Base-by-base conservation (phyloP, 2,113 vertebrate genomes). In the Chlorodrepanis virens region DNA sequence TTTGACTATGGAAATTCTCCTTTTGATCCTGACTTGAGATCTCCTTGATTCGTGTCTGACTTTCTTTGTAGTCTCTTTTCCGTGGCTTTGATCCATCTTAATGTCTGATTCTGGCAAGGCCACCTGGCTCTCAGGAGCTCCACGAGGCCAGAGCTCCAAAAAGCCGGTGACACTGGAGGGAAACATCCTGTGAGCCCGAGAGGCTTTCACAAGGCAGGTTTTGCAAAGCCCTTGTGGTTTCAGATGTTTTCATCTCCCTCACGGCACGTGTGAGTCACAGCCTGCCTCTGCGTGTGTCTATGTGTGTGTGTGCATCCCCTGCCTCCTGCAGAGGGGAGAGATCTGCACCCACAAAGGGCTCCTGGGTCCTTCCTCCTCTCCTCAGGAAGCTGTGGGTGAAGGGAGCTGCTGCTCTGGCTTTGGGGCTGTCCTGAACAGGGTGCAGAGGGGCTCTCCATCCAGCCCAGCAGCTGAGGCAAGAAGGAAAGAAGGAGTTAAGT, bases 171-270 rank as follows among this genome's bases (percentile, higher is more conserved):
- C 1, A 2, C 37, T 49, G 5, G 1, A 44, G 84, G 8, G 35
- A 39, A 76, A 76, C 77, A 74, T 87, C 88, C 83, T 86, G 87
- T 57, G 57, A 91, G 78, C 24, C 61, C 70, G 97, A 40, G 81
- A 76, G 88, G 31, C 16, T 94, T 97, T 95, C 93, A 37, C 71
- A 42, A 82, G 69, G 83, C 81, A 10, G 74, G 10, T 93, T 92
- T 71, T 70, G 94, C 91, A 97, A 97, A 9, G 11, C 39, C 23
- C 3, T 14, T 88, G 94, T 23, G 96, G 95, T 93, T 87, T 52
- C 5, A 49, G 52, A 44, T 49, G n/a, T 47, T 54, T 35, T 22
- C 39, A 5, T 10, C 11, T 35, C 74, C 42, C 69, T 57, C 0
- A 2, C 21, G 5, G 64, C 76, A 18, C 11, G 5, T 63, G 78